A percentile compares a stretch with the other conserved stretches of the same genome.
Evolutionary conservation across 2,888 invertebrate genomes (phyloP).

Genomic region (Aphidoletes aphidimyza): DNA sequence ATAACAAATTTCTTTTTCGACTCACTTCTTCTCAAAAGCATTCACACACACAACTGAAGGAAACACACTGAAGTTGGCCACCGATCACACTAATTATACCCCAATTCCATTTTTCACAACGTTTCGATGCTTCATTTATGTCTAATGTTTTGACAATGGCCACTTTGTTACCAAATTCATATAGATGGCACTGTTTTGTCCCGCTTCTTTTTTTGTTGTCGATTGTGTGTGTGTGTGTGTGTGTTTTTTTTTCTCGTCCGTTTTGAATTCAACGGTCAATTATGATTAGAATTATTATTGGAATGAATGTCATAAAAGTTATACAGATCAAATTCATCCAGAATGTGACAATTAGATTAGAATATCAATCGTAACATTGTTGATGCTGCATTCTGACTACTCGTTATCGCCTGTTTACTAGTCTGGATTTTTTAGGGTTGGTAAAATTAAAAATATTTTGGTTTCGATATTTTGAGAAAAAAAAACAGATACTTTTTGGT

Average conservation of each 20-base stretch:
- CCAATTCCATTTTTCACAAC: background rate
- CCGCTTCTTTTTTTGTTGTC: slow-evolving; percentile 2
- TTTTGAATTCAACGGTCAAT: slow-evolving; percentile 7
- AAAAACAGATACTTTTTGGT: too few relatives aligned
- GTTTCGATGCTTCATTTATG: background rate
- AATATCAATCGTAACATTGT: too few relatives aligned
- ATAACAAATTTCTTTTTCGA: slow-evolving; percentile 50
- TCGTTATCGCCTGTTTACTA: too few relatives aligned
- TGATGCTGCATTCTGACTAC: too few relatives aligned
- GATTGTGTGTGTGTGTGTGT: background rate
- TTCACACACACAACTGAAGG: slow-evolving; percentile 50
- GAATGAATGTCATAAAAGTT: background rate
- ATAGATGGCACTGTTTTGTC: background rate
- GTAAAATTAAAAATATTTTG: too few relatives aligned
- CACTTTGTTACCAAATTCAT: background rate
- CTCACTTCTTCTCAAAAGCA: slow-evolving; percentile 53
- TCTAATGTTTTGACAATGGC: background rate
- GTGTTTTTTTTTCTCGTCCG: background rate
- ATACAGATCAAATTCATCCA: background rate
- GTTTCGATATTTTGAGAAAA: too few relatives aligned
- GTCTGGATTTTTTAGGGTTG: too few relatives aligned
- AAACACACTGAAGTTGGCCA: slow-evolving; percentile 51
- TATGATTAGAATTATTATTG: background rate
- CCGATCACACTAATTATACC: background rate
- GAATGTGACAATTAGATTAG: too few relatives aligned